Evolutionary conservation across 2,888 invertebrate species (phyloP), one percentile per base, ranked within the genome.

Genomic region (Aromia moschata): DNA sequence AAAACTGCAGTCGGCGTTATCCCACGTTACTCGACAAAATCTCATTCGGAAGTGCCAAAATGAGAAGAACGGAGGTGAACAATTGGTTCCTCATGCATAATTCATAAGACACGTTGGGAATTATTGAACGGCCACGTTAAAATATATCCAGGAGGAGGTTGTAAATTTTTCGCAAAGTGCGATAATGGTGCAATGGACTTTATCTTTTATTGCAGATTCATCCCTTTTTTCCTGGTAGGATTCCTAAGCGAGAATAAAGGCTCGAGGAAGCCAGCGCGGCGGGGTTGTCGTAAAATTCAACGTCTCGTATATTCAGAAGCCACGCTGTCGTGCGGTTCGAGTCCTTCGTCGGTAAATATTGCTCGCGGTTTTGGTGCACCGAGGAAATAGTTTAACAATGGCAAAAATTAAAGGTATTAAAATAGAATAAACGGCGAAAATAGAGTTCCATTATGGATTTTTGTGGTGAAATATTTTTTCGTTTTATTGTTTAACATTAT

Each of bases 181-280:
- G 64, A 61, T 64, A 61, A 61, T 54, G 53, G 56, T 17, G 53
- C 49, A 37, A 33, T 36, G 44, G 51, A 60, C 58, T 61, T 60
- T 64, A 62, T 57, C 62, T 57, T 64, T 59, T 59, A 59, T 54
- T 47, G 56, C 62, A 44, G 59, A 62, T 58, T 64, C 62, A 59
- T 62, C 59, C 58, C 46, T 51, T 59, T 62, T 52, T 46, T 47
- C 59, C n/a, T 54, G 40, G 46, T 55, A 56, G 45, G 55, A 59
- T 51, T 62, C 47, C 55, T 40, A 53, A 56, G 51, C 18, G 44
- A 47, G 18, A 37, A 47, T 37, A 36, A 36, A 47, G 18, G 36
- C 2, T 25, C 14, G 25, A n/a, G n/a, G 25, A 43, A 11, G 43
- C 43, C 12, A 18, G 14, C 43, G 17, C 14, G 5, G 43, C 12